Base-by-base conservation (phyloP, 1,140 invertebrate genomes). In the Delia radicum region DNA sequence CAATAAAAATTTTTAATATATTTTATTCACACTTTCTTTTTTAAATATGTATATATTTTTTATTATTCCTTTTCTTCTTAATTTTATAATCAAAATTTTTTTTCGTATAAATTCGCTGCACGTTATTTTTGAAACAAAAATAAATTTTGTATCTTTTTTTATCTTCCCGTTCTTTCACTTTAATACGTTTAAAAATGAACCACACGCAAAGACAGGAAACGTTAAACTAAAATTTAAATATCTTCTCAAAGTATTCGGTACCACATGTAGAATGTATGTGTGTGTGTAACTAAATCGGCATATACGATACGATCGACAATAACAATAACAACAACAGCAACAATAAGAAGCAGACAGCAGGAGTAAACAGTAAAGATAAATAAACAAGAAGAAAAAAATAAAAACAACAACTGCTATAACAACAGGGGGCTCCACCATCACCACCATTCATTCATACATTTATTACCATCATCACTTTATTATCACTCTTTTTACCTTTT, bases 151-250 rank as follows among this genome's bases (percentile, higher is more conserved):
- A n/a, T 10, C 37, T 42, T 42, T 42, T 10, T 42, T 42, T 42
- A 10, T 42, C 13, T 42, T 10, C 37, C 37, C 37, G 37, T 42
- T 42, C 37, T 42, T 5, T 33, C 7, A 33, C 13, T 33, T 33
- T 33, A 7, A 33, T 33, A 33, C 33, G 13, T 10, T 10, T 2
- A 33, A 33, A 33, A 33, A 28, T 69, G n/a, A 69, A 69, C 65
- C 65, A 69, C 65, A 69, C 65, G 65, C 65, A 33, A 69, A 69
- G 65, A 33, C 65, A 69, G 65, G 65, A 69, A 69, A 69, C 65
- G 65, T 69, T 69, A 69, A 69, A 69, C 65, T 69, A 37, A 69
- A 67, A 69, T 37, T 69, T 18, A 21, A 33, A 69, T 69, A 33
- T 69, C 65, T 7, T 69, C n/a, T 69, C 29, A 18, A 6, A 33